Conservation (phyloP, 2,797 vertebrate species). For the Sebastes vulpes region DNA sequence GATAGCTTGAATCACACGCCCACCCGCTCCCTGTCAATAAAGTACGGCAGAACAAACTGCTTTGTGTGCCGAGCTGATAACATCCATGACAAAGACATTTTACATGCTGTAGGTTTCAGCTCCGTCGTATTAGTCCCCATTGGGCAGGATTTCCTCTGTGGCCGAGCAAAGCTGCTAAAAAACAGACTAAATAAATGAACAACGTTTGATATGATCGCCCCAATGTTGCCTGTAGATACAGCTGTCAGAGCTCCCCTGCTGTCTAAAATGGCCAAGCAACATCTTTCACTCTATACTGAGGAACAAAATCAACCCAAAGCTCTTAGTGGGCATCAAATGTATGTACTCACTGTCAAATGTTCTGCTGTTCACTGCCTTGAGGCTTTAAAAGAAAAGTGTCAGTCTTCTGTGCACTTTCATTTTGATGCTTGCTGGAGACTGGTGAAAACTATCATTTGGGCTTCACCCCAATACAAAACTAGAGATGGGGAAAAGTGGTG, state of each 20-base stretch:
- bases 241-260: background rate
- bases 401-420: background rate
- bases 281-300: background rate
- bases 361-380: background rate
- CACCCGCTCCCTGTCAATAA: background rate
- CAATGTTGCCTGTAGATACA: background rate
- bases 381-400: background rate
- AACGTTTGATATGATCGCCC: background rate
- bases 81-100: slow-evolving; percentile 50
- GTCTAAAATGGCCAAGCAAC: background rate
- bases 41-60: background rate
- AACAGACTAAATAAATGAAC: slow-evolving; percentile 1
- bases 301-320: background rate
- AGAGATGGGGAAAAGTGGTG: background rate
- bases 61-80: slow-evolving; percentile 41
- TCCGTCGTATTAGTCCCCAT: slow-evolving; percentile 26
- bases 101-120: slow-evolving; percentile 31
- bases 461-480: background rate
- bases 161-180: slow-evolving; percentile 36
- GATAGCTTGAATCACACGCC: background rate
- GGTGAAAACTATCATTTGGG: background rate
- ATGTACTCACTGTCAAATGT: background rate
- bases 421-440: background rate
- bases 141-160: slow-evolving; percentile 43
- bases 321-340: slow-evolving; percentile 2